Percentiles rank a stretch among this genome's conserved stretches.
Conservation (phyloP, 2,797 vertebrate genomes). For the Pelodytes ibericus region DNA sequence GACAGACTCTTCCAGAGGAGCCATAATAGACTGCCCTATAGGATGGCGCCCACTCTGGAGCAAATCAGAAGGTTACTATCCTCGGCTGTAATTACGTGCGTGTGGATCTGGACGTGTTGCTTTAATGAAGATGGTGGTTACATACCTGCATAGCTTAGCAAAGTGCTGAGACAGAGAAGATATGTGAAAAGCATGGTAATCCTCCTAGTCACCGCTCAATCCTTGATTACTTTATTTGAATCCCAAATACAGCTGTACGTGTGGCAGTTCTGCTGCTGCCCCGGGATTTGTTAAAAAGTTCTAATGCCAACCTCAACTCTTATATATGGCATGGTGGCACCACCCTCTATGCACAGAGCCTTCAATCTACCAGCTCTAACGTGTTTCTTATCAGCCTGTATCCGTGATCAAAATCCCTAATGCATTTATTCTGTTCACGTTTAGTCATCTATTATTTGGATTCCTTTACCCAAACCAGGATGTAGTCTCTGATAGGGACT, state of each 20-base stretch:
- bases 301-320: constrained; percentile 27
- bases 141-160: constrained; percentile 48
- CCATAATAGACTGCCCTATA: too few relatives aligned
- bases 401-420: constrained; percentile 33
- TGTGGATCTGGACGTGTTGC: not conserved
- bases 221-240: constrained; percentile 6
- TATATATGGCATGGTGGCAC: constrained; percentile 39
- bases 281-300: constrained; percentile 20
- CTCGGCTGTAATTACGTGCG: too few relatives aligned
- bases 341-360: constrained; percentile 28
- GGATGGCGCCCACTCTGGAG: too few relatives aligned
- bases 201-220: not conserved
- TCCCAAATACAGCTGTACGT: constrained; percentile 19
- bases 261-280: constrained; percentile 51
- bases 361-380: constrained; percentile 28
- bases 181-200: constrained; percentile 34
- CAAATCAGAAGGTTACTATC: too few relatives aligned
- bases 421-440: constrained; percentile 11
- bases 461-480: constrained; percentile 33
- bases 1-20: too few relatives aligned
- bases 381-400: constrained; percentile 29
- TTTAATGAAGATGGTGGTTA: constrained; percentile 1
- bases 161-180: constrained; percentile 31
- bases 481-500: constrained; percentile 30
- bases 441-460: constrained; percentile 29